phyloP scores from a whole-genome alignment of 2,888 invertebrate species.

The Siphonodentalium dalli region DNA sequence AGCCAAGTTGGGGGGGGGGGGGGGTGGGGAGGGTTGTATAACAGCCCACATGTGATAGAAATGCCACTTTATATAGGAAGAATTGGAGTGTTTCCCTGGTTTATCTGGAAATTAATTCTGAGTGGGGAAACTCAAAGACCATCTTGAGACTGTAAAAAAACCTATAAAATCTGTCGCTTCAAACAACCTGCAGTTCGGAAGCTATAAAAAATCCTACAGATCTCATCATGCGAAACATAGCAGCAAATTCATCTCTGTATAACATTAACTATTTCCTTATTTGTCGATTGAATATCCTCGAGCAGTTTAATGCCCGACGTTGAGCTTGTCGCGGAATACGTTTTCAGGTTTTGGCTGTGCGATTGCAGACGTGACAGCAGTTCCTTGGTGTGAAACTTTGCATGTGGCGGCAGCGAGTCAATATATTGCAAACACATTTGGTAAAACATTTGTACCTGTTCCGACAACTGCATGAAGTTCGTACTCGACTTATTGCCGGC shows the following conservation, averaged over 20 bases:
- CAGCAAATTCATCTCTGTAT: slow-evolving; percentile 71
- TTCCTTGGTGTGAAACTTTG: slow-evolving; percentile 83
- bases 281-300: slow-evolving; percentile 48
- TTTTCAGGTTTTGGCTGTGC: slow-evolving; percentile 51
- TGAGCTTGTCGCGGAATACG: slow-evolving; percentile 47
- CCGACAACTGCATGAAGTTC: slow-evolving; percentile 81
- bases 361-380: slow-evolving; percentile 59
- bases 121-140: no score
- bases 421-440: slow-evolving; percentile 84
- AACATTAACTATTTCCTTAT: slow-evolving; percentile 70
- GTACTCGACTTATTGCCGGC: slow-evolving; percentile 64
- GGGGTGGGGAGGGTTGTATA: no score
- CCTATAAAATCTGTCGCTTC: no score
- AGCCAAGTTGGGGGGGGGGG: no score
- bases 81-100: no score
- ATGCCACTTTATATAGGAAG: no score
- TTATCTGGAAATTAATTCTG: no score
- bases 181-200: no score
- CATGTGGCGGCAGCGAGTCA: slow-evolving; percentile 83
- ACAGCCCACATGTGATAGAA: no score
- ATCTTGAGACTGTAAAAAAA: no score
- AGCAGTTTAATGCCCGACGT: slow-evolving; percentile 43
- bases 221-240: no score
- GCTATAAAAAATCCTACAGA: no score
- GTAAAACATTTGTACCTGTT: slow-evolving; percentile 80